Evolutionary conservation across 2,888 invertebrate genomes (phyloP).

Genomic region (Disparrhopalites patrizii): DNA sequence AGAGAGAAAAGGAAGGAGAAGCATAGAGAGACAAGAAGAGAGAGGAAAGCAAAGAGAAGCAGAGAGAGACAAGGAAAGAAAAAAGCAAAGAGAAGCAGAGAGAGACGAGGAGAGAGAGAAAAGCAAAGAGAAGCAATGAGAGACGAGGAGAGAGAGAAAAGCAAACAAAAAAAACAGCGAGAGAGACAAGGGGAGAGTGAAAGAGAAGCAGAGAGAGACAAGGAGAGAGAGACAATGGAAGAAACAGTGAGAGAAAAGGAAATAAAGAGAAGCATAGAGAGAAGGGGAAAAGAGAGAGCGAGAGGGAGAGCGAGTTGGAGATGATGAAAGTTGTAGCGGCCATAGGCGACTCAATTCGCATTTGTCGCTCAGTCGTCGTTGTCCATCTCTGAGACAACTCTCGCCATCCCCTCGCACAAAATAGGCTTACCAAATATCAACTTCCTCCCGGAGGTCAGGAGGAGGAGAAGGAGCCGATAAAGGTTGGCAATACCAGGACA

Average conservation of each 20-base stretch:
- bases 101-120: no score
- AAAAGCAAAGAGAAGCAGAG: no score
- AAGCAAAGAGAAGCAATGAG: no score
- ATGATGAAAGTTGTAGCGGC: constrained; percentile 5
- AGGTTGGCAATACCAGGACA: constrained; percentile 7
- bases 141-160: no score
- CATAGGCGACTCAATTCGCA: constrained; percentile 25
- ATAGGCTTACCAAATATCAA: constrained; percentile 30
- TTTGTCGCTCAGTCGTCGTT: constrained; percentile 22
- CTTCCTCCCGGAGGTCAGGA: constrained; percentile 11
- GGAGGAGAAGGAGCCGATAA: constrained; percentile 20
- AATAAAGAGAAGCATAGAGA: neutral
- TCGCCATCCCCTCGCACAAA: constrained; percentile 13
- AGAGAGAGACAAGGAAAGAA: no score
- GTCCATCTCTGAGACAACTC: constrained; percentile 20
- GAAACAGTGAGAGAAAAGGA: neutral
- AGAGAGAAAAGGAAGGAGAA: no score
- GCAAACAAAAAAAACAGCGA: neutral
- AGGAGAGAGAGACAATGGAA: neutral
- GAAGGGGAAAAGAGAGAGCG: neutral
- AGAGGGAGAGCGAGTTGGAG: no score
- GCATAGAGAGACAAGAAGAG: no score
- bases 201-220: neutral
- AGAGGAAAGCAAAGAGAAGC: no score
- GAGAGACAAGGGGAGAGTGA: neutral